Evolutionary conservation across 2,888 invertebrate species (phyloP), one percentile per base, ranked within the genome.

Genomic region (Hemistola chrysoprasaria): DNA sequence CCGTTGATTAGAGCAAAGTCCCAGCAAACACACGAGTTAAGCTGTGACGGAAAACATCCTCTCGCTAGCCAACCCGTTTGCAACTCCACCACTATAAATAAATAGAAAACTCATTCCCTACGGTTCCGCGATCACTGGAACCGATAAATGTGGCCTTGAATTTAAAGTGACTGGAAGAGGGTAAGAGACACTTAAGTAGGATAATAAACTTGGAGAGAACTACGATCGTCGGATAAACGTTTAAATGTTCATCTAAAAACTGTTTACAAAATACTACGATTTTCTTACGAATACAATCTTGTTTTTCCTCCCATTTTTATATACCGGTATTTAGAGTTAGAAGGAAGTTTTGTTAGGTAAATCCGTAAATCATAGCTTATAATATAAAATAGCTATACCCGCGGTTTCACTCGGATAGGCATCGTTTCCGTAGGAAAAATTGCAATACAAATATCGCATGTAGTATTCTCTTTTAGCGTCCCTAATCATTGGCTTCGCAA

Each of bases 51-150:
- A 50, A 53, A 53, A 50, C 59, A 56, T 50, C 49, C 50, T 53
- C 53, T 59, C 59, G 52, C 61, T 55, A 64, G 62, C 57, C 53
- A 54, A 61, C 59, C 36, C 46, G 44, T 53, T 56, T 44, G 48
- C 52, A 62, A 55, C 64, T 64, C 54, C 53, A 59, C 56, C 67
- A 70, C 63, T 65, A 69, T 66, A 69, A 64, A 68, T 69, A 73
- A 70, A 74, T 66, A 71, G 65, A 65, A 63, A 68, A 68, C 65
- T 73, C 69, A 62, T 68, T 68, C 55, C 59, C 56, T 51, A 49
- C 29, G 24, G 35, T 22, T 24, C 23, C 23, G 59, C 59, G 62
- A 72, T 69, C 68, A 62, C 57, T 63, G 59, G 60, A 63, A 59
- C 65, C 50, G 59, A 65, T 65, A 59, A 67, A 67, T 60, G 56